phyloP scores from a whole-genome alignment of 2,113 vertebrate species.

The Pelusios castaneus region DNA sequence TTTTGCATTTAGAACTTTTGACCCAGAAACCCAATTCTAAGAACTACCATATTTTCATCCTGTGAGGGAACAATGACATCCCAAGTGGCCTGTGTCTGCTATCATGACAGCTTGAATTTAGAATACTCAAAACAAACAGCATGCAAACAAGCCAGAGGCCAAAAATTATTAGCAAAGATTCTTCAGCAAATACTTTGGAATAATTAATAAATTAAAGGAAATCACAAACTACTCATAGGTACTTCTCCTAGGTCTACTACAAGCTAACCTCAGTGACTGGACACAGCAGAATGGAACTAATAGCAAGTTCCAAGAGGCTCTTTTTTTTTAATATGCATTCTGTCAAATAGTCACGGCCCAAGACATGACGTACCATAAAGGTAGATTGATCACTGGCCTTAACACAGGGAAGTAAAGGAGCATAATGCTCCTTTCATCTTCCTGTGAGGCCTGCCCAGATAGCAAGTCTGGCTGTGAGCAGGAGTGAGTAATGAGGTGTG shows the following conservation, averaged over 20 bases:
- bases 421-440: neutral
- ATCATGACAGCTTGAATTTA: neutral
- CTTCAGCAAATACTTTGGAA: neutral
- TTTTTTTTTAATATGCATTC: conserved; percentile 14
- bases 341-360: neutral
- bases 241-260: neutral
- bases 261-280: neutral
- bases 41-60: neutral
- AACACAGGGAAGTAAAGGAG: neutral
- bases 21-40: neutral
- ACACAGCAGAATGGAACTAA: neutral
- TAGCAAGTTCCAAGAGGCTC: neutral
- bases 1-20: neutral
- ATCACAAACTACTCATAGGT: neutral
- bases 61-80: neutral
- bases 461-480: neutral
- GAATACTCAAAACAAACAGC: neutral
- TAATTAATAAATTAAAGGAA: neutral
- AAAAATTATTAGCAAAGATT: neutral
- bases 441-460: neutral
- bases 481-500: neutral
- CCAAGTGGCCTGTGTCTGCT: neutral
- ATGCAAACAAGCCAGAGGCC: neutral
- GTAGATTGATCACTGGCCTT: neutral
- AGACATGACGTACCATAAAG: neutral